phyloP scores from a whole-genome alignment of 2,888 invertebrate species.

The Polydrusus cervinus region DNA sequence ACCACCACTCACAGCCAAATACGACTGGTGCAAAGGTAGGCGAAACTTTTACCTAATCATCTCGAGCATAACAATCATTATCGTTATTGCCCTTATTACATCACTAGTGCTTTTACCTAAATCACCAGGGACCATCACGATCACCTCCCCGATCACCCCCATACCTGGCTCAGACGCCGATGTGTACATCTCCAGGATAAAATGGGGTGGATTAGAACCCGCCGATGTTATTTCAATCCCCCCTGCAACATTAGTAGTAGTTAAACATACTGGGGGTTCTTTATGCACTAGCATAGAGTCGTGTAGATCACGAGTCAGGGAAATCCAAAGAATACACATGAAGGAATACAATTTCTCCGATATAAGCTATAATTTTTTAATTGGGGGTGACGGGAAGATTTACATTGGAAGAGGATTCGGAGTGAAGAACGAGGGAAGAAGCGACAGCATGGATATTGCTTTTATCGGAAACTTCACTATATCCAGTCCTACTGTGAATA shows the following conservation, averaged over 20 bases:
- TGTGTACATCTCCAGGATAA: not conserved
- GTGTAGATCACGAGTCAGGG: constrained; percentile 67
- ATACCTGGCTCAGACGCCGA: not conserved
- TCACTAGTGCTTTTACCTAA: not conserved
- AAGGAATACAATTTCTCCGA: constrained; percentile 66
- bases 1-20: no score
- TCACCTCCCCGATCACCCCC: not conserved
- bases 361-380: constrained; percentile 72
- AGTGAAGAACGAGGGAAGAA: constrained; percentile 60
- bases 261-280: constrained; percentile 74
- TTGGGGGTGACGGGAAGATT: constrained; percentile 85
- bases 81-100: not conserved
- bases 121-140: not conserved
- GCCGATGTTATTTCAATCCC: constrained; percentile 61
- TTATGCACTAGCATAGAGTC: constrained; percentile 69
- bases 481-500: no score
- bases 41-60: not conserved
- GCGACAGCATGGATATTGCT: constrained; percentile 52
- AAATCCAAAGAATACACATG: constrained; percentile 36
- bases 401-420: constrained; percentile 77
- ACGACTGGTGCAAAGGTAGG: not conserved
- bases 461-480: constrained; percentile 30
- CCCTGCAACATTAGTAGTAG: constrained; percentile 65
- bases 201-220: constrained; percentile 7
- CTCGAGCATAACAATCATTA: not conserved